Conservation (phyloP, 2,797 vertebrate genomes). For the Acanthopagrus latus region DNA sequence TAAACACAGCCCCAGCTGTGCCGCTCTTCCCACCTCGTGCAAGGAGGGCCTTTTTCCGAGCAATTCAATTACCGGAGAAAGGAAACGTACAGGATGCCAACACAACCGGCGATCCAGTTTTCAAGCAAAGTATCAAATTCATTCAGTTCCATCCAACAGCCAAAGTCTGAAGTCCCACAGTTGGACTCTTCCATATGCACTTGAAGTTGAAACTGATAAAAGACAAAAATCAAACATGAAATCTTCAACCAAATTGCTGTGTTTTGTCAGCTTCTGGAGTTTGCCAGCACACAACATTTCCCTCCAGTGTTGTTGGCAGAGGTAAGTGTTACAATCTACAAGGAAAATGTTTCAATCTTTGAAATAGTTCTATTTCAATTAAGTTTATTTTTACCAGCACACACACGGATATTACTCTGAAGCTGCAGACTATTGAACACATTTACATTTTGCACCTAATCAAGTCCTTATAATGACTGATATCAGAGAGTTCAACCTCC, state of each 20-base stretch:
- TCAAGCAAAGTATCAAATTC: background rate
- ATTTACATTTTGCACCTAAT: constrained; percentile 42
- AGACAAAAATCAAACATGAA: background rate
- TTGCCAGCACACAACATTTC: background rate
- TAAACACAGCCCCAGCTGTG: constrained; percentile 14
- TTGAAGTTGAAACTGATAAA: background rate
- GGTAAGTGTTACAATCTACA: background rate
- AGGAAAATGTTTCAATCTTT: background rate
- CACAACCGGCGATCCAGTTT: constrained; percentile 1
- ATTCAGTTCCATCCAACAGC: background rate
- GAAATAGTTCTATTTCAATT: background rate
- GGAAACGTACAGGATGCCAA: constrained; percentile 9
- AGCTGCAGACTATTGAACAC: background rate
- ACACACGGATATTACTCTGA: background rate
- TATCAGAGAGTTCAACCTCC: constrained; percentile 42
- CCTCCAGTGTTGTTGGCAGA: background rate
- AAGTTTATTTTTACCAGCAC: background rate
- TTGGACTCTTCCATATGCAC: background rate
- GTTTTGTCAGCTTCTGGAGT: background rate
- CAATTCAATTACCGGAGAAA: background rate
- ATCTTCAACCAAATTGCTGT: background rate
- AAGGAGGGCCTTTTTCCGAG: background rate
- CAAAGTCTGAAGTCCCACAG: background rate
- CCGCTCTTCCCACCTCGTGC: constrained; percentile 2
- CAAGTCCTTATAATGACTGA: constrained; percentile 41